These are phyloP conservation scores for Leucosticte australis DNA, from an alignment of 2,113 vertebrate genomes.

Conservation along the genomic window DNA sequence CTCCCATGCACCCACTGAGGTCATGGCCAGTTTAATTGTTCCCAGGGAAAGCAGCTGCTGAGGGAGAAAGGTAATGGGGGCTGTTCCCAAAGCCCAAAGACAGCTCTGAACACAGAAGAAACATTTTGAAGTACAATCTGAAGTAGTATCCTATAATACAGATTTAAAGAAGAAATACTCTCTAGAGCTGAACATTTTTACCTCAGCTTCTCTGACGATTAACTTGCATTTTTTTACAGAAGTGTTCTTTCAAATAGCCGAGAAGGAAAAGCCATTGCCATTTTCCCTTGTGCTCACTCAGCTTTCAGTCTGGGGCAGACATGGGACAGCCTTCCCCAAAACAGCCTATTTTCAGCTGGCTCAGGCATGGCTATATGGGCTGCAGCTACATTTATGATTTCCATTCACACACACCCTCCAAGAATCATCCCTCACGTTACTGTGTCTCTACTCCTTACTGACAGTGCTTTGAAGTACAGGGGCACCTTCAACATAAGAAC, in stretches of 20 bases:
- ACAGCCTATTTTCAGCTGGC: neutral
- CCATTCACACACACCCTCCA: neutral
- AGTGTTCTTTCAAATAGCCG: neutral
- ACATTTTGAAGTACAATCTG: neutral
- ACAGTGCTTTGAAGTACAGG: neutral
- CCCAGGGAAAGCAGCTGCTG: neutral
- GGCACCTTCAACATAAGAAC: neutral
- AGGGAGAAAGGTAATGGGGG: neutral
- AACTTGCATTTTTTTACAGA: neutral
- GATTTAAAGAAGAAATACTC: neutral
- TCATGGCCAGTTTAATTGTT: neutral
- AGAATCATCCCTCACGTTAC: neutral
- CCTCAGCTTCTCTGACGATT: neutral
- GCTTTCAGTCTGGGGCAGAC: neutral
- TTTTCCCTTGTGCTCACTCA: neutral
- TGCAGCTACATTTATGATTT: neutral
- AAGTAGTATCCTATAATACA: neutral
- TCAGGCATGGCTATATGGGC: neutral
- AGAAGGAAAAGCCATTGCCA: neutral
- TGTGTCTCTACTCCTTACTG: neutral
- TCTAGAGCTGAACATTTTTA: neutral
- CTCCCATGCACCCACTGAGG: accelerated
- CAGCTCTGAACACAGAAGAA: neutral
- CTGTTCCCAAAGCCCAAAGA: neutral
- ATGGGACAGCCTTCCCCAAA: neutral